Percentiles rank a stretch among this genome's conserved stretches.
Evolutionary conservation across 2,797 vertebrate genomes (phyloP).

Genomic region (Periophthalmus magnuspinnatus): DNA sequence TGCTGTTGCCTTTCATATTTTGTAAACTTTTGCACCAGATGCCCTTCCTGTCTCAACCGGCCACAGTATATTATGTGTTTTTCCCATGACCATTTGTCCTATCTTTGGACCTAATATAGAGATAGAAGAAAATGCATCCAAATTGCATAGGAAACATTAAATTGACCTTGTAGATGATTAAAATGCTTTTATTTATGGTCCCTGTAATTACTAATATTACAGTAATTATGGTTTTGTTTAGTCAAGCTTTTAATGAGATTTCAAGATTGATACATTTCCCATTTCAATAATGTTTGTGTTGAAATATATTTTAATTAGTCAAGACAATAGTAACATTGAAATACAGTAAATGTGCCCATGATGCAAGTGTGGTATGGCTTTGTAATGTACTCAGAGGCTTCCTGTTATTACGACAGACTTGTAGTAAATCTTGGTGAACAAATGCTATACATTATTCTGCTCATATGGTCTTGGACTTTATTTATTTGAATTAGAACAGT

Average conservation of each 20-base stretch:
- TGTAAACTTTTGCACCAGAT: background rate
- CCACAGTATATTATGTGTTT: background rate
- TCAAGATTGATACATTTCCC: conserved; percentile 10
- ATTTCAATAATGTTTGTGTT: conserved; percentile 9
- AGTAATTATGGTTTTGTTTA: background rate
- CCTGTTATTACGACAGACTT: background rate
- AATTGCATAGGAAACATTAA: background rate
- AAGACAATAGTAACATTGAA: background rate
- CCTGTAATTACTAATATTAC: background rate
- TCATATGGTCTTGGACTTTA: background rate
- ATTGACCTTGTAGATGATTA: background rate
- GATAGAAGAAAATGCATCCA: background rate
- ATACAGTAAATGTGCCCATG: too few species aligned
- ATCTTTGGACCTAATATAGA: background rate
- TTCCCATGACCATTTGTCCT: background rate
- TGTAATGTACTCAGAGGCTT: background rate
- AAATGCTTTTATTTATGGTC: background rate
- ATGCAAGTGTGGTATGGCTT: background rate
- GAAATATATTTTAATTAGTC: conserved; percentile 20
- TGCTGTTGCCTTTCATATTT: background rate
- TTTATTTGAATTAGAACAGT: too few species aligned
- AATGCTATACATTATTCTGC: background rate
- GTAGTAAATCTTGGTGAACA: background rate
- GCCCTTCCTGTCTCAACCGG: background rate
- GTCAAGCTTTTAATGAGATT: conserved; percentile 14